Percentiles rank a stretch among this genome's conserved stretches.
These are phyloP conservation scores for Lytechinus variegatus DNA, from an alignment of 35 echinoderm and acorn worm genomes.

Conservation along the genomic window DNA sequence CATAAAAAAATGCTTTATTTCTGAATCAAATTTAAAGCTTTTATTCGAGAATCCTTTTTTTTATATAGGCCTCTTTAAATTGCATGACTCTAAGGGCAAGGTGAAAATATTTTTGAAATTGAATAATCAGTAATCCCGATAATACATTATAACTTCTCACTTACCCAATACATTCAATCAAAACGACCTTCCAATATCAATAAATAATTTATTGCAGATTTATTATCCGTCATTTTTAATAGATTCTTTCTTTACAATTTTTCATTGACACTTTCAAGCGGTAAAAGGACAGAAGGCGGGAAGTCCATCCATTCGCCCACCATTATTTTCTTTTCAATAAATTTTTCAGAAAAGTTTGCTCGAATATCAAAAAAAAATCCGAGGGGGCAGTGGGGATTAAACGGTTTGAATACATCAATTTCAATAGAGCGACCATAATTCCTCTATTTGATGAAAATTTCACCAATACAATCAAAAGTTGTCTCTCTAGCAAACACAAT, in stretches of 20 bases:
- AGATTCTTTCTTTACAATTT: not conserved
- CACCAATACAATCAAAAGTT: not conserved
- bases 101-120: not conserved
- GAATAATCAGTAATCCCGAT: not conserved
- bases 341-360: not conserved
- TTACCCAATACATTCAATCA: not conserved
- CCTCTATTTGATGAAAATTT: conserved; percentile 13
- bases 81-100: not conserved
- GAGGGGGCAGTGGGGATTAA: not conserved
- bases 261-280: not conserved
- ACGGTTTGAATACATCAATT: conserved; percentile 12
- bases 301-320: not conserved
- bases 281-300: not conserved
- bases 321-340: not conserved
- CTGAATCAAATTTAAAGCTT: too few species aligned
- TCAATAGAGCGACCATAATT: conserved; percentile 4
- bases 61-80: not conserved
- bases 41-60: too few species aligned
- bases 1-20: too few species aligned
- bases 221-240: not conserved
- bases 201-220: not conserved
- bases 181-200: not conserved
- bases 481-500: conserved; percentile 1
- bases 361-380: not conserved
- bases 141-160: not conserved